Conservation (phyloP, 2,888 invertebrate species). For the Drosophila mimetica region DNA sequence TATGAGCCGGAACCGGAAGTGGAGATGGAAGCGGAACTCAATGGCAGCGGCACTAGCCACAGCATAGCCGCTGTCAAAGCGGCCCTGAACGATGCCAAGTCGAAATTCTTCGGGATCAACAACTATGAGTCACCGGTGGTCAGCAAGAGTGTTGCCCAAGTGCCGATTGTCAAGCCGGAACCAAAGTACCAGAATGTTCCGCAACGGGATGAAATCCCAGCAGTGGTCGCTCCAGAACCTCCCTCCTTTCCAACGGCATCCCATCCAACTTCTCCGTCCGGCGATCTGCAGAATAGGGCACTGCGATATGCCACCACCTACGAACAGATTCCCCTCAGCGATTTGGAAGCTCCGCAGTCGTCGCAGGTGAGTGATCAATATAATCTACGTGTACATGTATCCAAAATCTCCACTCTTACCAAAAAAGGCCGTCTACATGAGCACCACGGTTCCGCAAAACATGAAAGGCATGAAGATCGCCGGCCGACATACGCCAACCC, state of each 20-base stretch:
- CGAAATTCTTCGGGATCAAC: constrained; percentile 83
- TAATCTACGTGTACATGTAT: background rate
- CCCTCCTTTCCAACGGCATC: background rate
- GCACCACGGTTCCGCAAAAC: constrained; percentile 89
- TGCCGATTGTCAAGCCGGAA: constrained; percentile 46
- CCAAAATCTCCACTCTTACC: background rate
- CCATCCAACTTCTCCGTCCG: background rate
- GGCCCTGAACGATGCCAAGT: constrained; percentile 84
- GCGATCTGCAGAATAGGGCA: constrained; percentile 35
- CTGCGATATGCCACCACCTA: constrained; percentile 61
- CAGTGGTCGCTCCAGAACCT: background rate
- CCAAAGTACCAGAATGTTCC: constrained; percentile 82
- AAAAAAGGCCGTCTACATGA: constrained; percentile 83
- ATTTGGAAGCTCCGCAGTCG: constrained; percentile 76
- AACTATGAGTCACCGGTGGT: constrained; percentile 53
- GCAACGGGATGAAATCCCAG: constrained; percentile 14
- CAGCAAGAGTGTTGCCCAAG: background rate
- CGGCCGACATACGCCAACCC: constrained; percentile 88
- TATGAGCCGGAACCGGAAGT: constrained; percentile 35
- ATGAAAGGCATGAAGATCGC: constrained; percentile 87
- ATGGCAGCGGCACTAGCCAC: constrained; percentile 65
- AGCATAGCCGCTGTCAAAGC: constrained; percentile 83
- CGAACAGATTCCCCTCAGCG: constrained; percentile 78
- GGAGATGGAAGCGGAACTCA: constrained; percentile 65
- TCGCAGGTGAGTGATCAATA: constrained; percentile 72